Percentiles rank a stretch among this genome's conserved stretches.
These are phyloP conservation scores for Trichoplax adhaerens DNA, from an alignment of 37 sponge, comb jelly and placozoan species.

Conservation along the genomic window DNA sequence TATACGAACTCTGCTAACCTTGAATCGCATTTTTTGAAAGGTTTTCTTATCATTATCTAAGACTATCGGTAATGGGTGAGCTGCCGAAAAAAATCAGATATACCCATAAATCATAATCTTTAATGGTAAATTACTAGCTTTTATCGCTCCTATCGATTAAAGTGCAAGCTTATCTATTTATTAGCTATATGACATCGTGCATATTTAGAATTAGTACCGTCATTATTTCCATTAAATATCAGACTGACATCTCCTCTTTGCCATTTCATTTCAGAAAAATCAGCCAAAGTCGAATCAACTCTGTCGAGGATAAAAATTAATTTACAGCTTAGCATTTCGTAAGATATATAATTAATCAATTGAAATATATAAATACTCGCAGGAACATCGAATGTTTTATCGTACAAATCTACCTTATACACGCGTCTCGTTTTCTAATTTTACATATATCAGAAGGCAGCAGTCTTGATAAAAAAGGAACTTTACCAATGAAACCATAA, in stretches of 20 bases:
- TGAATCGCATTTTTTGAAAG: slow-evolving; percentile 34
- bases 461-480: slow-evolving; percentile 65
- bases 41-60: slow-evolving; percentile 53
- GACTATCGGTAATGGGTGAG: slow-evolving; percentile 2
- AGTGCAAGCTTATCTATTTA: too few species aligned
- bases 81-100: not conserved
- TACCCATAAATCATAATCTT: not conserved
- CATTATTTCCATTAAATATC: slow-evolving; percentile 63
- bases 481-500: slow-evolving; percentile 9
- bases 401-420: slow-evolving; percentile 26
- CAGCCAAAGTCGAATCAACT: slow-evolving; percentile 61
- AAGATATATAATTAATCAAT: too few species aligned
- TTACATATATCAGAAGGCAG: slow-evolving; percentile 68
- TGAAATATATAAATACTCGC: too few species aligned
- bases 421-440: slow-evolving; percentile 51
- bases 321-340: too few species aligned
- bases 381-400: too few species aligned
- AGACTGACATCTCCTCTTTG: slow-evolving; percentile 65
- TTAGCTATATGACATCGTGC: too few species aligned
- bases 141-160: not conserved
- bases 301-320: slow-evolving; percentile 1
- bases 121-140: slow-evolving; percentile 23
- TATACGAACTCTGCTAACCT: slow-evolving; percentile 6
- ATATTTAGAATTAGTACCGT: not conserved
- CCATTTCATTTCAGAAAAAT: slow-evolving; percentile 82